A percentile compares a stretch with the other conserved stretches of the same genome.
Conservation (phyloP, 2,888 invertebrate genomes). For the Lissonota sp. region DNA sequence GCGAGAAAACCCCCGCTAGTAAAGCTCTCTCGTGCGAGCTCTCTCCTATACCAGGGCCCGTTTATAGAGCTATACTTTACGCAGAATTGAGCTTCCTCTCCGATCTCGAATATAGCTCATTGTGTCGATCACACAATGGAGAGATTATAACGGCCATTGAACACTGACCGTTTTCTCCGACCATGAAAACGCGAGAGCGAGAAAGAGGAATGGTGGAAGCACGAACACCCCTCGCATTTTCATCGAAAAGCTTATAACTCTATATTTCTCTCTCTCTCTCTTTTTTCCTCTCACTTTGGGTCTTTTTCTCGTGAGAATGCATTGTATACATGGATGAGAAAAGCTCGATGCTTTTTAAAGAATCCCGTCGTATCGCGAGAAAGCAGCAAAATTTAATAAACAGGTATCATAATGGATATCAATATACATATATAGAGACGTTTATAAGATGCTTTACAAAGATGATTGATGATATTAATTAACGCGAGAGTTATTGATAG, state of each 20-base stretch:
- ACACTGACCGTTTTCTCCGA: conserved; percentile 69
- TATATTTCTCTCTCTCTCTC: not conserved
- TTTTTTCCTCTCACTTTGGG: too few species aligned
- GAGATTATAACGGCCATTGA: conserved; percentile 77
- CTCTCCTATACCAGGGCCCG: conserved; percentile 60
- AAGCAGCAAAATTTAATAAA: conserved; percentile 6
- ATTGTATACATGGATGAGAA: too few species aligned
- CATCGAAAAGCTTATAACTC: conserved; percentile 33
- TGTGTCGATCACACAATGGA: conserved; percentile 77
- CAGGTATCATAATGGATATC: not conserved
- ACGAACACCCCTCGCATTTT: conserved; percentile 25
- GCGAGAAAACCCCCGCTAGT: conserved; percentile 23
- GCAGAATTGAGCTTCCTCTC: conserved; percentile 71
- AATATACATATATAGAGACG: conserved; percentile 18
- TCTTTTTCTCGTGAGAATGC: too few species aligned
- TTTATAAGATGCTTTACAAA: conserved; percentile 7
- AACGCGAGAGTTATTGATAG: conserved; percentile 46
- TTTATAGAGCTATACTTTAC: conserved; percentile 77
- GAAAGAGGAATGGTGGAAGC: conserved; percentile 8
- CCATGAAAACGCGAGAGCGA: conserved; percentile 3
- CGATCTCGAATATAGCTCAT: conserved; percentile 69
- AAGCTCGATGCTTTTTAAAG: too few species aligned
- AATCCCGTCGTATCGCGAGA: too few species aligned
- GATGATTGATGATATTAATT: conserved; percentile 54
- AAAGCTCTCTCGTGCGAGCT: conserved; percentile 37